These are phyloP conservation scores for Phenganax marumi DNA, from an alignment of 92 coral and sea anemone genomes.

Conservation along the genomic window DNA sequence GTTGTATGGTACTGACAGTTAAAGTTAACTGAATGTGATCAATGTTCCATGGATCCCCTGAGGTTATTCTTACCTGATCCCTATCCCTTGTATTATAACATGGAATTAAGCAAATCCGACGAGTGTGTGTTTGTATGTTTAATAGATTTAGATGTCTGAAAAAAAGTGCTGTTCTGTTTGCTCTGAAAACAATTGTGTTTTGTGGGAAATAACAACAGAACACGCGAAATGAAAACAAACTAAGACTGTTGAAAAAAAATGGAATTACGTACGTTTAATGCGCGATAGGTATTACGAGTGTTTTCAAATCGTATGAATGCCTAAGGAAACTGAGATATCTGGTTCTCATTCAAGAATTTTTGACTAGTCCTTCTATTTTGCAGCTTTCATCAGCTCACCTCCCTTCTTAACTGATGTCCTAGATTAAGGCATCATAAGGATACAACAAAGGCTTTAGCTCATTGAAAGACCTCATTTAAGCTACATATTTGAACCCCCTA, in stretches of 20 bases:
- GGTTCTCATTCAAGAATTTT: too few species aligned
- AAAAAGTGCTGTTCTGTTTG: constrained; percentile 25
- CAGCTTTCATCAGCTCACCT: too few species aligned
- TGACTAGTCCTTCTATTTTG: too few species aligned
- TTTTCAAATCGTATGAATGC: background rate
- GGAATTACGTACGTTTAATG: too few species aligned
- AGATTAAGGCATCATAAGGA: too few species aligned
- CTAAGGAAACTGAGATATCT: too few species aligned
- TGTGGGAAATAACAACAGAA: constrained; percentile 12
- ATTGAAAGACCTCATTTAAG: too few species aligned
- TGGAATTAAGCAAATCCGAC: background rate
- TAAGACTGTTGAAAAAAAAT: background rate
- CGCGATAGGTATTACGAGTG: background rate
- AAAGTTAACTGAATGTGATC: too few species aligned
- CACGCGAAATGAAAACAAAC: constrained; percentile 2
- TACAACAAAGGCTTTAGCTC: too few species aligned
- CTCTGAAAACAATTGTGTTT: constrained; percentile 1
- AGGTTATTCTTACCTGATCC: background rate
- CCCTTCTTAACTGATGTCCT: too few species aligned
- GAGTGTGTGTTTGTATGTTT: constrained; percentile 1
- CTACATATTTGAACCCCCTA: too few species aligned
- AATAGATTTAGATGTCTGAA: constrained; percentile 4
- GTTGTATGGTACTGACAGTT: too few species aligned
- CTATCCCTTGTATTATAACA: background rate
- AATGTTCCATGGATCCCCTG: background rate